Conservation (phyloP, 1,140 invertebrate genomes). For the Ladona fulva region DNA sequence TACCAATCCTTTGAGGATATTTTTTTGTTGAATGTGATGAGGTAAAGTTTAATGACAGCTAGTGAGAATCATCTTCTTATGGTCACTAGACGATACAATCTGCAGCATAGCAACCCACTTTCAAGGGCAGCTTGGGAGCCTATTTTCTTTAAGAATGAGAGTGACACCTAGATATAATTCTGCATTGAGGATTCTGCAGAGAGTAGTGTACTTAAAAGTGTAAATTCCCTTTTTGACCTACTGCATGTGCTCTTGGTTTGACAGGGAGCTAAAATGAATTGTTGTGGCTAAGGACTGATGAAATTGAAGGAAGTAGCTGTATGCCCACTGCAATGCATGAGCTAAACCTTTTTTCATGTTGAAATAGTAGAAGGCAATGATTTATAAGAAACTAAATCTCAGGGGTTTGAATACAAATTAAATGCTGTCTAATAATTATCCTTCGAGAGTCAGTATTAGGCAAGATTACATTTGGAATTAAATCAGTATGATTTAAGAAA, state of each 20-base stretch:
- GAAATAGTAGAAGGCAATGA: background rate
- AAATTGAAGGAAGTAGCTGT: background rate
- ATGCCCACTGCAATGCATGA: background rate
- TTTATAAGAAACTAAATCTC: slow-evolving; percentile 20
- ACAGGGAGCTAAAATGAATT: background rate
- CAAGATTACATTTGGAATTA: background rate
- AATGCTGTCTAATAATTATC: slow-evolving; percentile 10
- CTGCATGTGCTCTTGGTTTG: slow-evolving; percentile 3
- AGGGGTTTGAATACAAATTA: slow-evolving; percentile 18
- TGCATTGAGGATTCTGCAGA: background rate
- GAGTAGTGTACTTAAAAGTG: background rate
- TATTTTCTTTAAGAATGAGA: slow-evolving; percentile 3
- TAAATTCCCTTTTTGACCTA: background rate
- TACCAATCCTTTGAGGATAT: slow-evolving; percentile 4
- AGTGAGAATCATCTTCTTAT: background rate
- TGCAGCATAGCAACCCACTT: background rate
- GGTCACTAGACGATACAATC: background rate
- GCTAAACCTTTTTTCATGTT: background rate
- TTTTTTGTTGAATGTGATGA: slow-evolving; percentile 7
- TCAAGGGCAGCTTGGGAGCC: background rate
- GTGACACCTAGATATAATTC: background rate
- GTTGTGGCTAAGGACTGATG: background rate
- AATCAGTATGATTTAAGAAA: background rate
- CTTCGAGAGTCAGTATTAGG: background rate
- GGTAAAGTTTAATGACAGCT: slow-evolving; percentile 8